Conservation (phyloP, 2,113 vertebrate genomes). For the Microcebus tavaratra region DNA sequence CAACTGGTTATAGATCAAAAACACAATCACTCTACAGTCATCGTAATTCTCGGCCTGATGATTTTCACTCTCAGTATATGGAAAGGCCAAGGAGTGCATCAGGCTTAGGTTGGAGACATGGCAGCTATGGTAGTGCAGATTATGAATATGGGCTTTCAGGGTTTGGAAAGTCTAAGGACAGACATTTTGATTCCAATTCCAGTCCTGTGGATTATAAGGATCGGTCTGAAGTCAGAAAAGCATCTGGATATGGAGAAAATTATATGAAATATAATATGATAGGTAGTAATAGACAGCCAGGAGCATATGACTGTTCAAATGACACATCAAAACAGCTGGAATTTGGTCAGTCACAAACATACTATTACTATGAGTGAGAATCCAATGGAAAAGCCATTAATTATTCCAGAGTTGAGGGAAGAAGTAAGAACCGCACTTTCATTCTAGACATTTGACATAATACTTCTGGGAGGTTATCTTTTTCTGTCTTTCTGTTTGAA, state of each 20-base stretch:
- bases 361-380: neutral
- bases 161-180: accelerated
- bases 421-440: neutral
- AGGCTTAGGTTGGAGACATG: neutral
- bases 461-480: accelerated
- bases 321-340: neutral
- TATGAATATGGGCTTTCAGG: neutral
- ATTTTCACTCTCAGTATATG: neutral
- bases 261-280: accelerated
- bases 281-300: accelerated
- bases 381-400: neutral
- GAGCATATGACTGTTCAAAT: accelerated
- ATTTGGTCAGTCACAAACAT: neutral
- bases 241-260: accelerated
- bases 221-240: accelerated
- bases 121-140: neutral
- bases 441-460: neutral
- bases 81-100: neutral
- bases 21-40: accelerated
- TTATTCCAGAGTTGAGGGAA: accelerated
- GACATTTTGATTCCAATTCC: accelerated
- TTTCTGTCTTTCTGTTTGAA: neutral
- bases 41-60: accelerated
- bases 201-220: accelerated
- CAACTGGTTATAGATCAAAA: accelerated